phyloP scores from a whole-genome alignment of 2,113 vertebrate genomes.

The Bucco capensis region DNA sequence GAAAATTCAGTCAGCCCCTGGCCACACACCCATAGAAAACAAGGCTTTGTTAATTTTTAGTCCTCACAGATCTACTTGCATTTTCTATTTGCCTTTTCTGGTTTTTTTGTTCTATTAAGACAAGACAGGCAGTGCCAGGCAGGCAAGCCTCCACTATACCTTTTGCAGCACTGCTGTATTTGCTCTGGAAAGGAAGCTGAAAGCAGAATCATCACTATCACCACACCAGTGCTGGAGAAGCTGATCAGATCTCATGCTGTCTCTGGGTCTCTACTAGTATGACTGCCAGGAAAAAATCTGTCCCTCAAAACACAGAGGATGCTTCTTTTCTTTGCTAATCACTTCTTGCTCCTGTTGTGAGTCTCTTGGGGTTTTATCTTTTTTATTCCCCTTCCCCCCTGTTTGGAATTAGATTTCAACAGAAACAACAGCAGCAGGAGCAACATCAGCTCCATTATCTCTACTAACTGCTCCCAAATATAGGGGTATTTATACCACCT shows the following conservation, averaged over 20 bases:
- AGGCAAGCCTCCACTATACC: neutral
- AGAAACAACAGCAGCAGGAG: neutral
- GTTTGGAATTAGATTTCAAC: neutral
- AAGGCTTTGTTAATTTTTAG: neutral
- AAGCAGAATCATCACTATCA: neutral
- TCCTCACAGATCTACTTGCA: neutral
- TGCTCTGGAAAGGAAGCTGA: neutral
- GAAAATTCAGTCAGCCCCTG: neutral
- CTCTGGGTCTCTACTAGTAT: neutral
- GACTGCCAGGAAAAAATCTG: neutral
- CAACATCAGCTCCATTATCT: conserved; percentile 6
- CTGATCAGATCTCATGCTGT: neutral
- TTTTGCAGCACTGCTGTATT: neutral
- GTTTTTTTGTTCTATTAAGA: neutral
- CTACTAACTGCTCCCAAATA: neutral
- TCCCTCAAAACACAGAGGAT: neutral
- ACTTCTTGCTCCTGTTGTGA: neutral
- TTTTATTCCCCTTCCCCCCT: accelerated
- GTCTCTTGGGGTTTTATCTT: neutral
- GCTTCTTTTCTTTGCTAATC: neutral
- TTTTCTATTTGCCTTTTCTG: neutral
- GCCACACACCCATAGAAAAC: neutral
- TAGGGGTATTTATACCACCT: neutral
- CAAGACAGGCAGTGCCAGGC: neutral
- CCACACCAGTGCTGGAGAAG: neutral